These are phyloP conservation scores for Melanostigma gelatinosum DNA, from an alignment of 2,113 vertebrate species.

Conservation along the genomic window DNA sequence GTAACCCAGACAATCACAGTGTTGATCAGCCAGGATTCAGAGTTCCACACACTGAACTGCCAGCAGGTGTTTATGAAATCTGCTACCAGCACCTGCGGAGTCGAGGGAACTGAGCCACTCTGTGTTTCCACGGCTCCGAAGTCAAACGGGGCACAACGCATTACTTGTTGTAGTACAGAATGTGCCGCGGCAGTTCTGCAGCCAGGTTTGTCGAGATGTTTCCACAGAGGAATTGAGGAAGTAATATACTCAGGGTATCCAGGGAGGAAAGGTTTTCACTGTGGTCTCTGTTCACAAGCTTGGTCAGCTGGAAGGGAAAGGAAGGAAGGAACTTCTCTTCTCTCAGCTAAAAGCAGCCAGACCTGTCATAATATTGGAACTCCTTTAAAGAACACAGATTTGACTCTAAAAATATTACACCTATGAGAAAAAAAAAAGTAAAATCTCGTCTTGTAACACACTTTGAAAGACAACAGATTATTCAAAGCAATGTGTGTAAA, in stretches of 20 bases:
- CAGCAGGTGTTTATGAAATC: slow-evolving; percentile 78
- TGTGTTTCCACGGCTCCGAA: slow-evolving; percentile 57
- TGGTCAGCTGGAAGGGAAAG: slow-evolving; percentile 19
- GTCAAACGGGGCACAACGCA: slow-evolving; percentile 59
- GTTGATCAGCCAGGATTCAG: slow-evolving; percentile 26
- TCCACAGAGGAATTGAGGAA: slow-evolving; percentile 43
- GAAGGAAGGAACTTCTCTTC: slow-evolving; percentile 26
- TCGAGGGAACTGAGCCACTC: slow-evolving; percentile 62
- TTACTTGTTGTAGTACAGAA: slow-evolving; percentile 60
- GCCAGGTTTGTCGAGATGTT: slow-evolving; percentile 44
- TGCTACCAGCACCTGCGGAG: slow-evolving; percentile 70
- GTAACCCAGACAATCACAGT: slow-evolving; percentile 21
- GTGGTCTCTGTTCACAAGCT: slow-evolving; percentile 43
- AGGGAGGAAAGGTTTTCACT: slow-evolving; percentile 40
- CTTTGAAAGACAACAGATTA: neutral
- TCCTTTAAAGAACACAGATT: neutral
- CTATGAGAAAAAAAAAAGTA: neutral
- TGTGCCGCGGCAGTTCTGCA: slow-evolving; percentile 32
- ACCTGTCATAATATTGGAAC: slow-evolving; percentile 16
- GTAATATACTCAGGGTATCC: slow-evolving; percentile 16
- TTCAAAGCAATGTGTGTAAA: neutral
- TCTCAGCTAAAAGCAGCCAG: slow-evolving; percentile 9
- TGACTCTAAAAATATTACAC: slow-evolving; percentile 5
- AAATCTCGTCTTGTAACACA: neutral
- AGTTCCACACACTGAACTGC: slow-evolving; percentile 52